Conservation (phyloP, 2,113 vertebrate genomes). For the Gavia stellata region DNA sequence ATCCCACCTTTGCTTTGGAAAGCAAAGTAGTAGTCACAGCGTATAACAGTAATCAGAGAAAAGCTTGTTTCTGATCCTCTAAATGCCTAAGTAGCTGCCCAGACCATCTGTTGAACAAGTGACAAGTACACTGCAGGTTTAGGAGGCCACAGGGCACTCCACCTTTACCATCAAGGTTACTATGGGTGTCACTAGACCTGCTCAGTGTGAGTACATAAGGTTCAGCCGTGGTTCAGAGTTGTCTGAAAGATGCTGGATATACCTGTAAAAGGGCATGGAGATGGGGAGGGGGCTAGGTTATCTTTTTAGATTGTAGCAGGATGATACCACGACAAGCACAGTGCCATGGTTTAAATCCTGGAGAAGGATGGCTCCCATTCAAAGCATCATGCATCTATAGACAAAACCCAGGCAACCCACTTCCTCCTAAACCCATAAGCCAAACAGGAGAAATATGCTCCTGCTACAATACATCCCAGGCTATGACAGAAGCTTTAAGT, state of each 20-base stretch:
- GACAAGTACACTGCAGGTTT: background rate
- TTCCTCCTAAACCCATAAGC: background rate
- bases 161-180: background rate
- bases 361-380: background rate
- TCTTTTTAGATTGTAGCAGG: background rate
- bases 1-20: background rate
- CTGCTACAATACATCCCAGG: background rate
- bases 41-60: background rate
- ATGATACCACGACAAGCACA: background rate
- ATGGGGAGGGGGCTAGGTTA: accelerated
- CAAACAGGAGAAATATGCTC: background rate
- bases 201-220: background rate
- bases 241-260: background rate
- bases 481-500: background rate
- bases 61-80: background rate
- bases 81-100: background rate
- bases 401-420: background rate
- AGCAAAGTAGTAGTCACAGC: background rate
- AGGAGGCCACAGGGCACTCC: background rate
- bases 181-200: background rate
- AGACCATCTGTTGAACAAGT: background rate
- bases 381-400: background rate
- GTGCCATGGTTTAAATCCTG: background rate
- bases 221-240: background rate
- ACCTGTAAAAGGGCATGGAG: background rate